phyloP scores from a whole-genome alignment of 2,888 invertebrate species.

The Phymatocera aterrima region DNA sequence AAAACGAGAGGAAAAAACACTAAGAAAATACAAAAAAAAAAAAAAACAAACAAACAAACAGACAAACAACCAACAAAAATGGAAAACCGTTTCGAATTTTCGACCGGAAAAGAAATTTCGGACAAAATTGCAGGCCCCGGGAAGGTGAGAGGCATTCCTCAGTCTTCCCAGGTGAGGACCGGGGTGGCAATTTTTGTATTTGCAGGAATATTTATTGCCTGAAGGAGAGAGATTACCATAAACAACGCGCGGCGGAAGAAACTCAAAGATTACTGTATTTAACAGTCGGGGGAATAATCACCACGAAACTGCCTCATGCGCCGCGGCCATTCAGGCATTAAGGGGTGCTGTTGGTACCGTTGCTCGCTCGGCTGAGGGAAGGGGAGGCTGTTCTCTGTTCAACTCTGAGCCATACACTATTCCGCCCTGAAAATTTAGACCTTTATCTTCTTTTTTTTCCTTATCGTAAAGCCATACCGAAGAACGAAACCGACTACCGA shows the following conservation, averaged over 20 bases:
- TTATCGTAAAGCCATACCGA: neutral
- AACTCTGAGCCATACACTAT: slow-evolving; percentile 9
- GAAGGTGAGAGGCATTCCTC: neutral
- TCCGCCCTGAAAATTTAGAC: slow-evolving; percentile 33
- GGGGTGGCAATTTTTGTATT: slow-evolving; percentile 72
- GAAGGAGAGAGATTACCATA: slow-evolving; percentile 70
- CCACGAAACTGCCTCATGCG: slow-evolving; percentile 51
- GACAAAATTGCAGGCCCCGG: slow-evolving; percentile 35
- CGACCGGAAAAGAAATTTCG: no score
- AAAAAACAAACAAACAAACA: neutral
- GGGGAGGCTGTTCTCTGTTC: slow-evolving; percentile 20
- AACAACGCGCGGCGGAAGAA: slow-evolving; percentile 67
- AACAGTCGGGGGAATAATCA: slow-evolving; percentile 69
- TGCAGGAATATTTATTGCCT: slow-evolving; percentile 71
- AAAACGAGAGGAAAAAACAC: neutral
- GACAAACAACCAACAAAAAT: neutral
- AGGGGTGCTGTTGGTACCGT: slow-evolving; percentile 8
- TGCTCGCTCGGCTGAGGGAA: neutral
- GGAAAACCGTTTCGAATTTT: no score
- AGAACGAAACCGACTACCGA: neutral
- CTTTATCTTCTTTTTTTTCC: slow-evolving; percentile 23
- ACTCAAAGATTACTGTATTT: slow-evolving; percentile 71
- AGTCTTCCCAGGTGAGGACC: slow-evolving; percentile 19
- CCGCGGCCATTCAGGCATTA: slow-evolving; percentile 49
- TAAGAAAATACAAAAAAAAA: neutral